Base-by-base conservation (phyloP, 1,140 invertebrate genomes). In the Meloidogyne hapla region DNA sequence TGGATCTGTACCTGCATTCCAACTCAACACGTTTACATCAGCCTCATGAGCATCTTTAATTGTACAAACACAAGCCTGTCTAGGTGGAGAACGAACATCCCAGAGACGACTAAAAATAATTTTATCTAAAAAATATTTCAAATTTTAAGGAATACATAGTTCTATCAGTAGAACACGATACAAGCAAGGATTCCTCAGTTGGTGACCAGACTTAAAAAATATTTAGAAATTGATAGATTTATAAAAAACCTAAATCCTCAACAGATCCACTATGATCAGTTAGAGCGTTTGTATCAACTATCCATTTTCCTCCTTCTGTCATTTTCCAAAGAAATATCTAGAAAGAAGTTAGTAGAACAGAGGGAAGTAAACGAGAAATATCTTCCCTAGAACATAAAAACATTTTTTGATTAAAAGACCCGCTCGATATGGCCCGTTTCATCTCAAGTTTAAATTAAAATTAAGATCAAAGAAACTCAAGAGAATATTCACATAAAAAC, bases 11-110 rank as follows among this genome's bases (percentile, higher is more conserved):
- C 91, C 91, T 77, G 88, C 90, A 88, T 98, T 99, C 97, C 97
- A 99, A 78, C 92, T 93, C 79, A 99, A 94, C 1, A 99, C 96
- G 90, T 99, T 99, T 0, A 99, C 91, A 89, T 99, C 97, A 79
- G 91, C 91, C 69, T 92, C 89, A 88, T 99, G 97, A 40, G 95
- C 93, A 81, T 94, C 91, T 74, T 91, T 89, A 66, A 92, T 91
- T n/a, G 93, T 93, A 38, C 98, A 86, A 92, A 96, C 97, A 84
- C 94, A 95, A 0, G 94, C 94, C 86, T 94, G 94, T 62, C 91
- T 91, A 0, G 93, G 93, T 64, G 91, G 90, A 25, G 91, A 92
- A 88, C 96, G 90, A 25, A 81, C 81, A 71, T 85, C 84, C 84
- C 82, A 85, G 5, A 85, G 68, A n/a, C 80, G 76, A 64, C 78